phyloP scores from a whole-genome alignment of 2,797 vertebrate genomes.

The Tapera naevia region DNA sequence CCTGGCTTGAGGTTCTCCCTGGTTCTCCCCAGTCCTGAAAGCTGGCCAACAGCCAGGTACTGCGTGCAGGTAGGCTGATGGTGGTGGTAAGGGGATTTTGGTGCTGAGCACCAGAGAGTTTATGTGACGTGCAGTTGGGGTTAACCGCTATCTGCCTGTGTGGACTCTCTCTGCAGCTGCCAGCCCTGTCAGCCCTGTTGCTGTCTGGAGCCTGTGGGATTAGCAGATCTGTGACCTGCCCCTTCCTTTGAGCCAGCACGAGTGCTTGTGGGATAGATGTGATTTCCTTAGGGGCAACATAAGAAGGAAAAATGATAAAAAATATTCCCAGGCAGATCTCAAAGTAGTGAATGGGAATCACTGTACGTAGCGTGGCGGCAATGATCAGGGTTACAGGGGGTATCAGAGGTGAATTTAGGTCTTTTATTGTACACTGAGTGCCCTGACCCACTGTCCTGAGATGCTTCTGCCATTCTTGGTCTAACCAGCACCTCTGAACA shows the following conservation, averaged over 20 bases:
- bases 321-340: neutral
- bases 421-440: neutral
- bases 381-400: neutral
- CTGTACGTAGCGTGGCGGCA: neutral
- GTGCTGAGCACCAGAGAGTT: neutral
- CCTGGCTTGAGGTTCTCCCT: neutral
- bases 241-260: neutral
- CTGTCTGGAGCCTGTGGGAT: neutral
- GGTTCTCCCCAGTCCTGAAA: neutral
- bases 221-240: neutral
- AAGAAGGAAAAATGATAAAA: neutral
- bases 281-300: neutral
- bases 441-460: neutral
- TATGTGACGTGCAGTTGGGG: accelerated
- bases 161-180: accelerated
- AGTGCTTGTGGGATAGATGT: neutral
- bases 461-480: neutral
- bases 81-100: neutral
- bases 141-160: neutral
- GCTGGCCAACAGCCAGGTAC: neutral
- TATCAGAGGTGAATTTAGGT: neutral
- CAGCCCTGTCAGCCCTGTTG: accelerated
- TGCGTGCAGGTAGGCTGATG: too few relatives aligned
- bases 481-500: neutral
- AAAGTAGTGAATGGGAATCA: neutral